These are phyloP conservation scores for Gymnosoma rotundatum DNA, from an alignment of 2,888 invertebrate species.

Conservation along the genomic window DNA sequence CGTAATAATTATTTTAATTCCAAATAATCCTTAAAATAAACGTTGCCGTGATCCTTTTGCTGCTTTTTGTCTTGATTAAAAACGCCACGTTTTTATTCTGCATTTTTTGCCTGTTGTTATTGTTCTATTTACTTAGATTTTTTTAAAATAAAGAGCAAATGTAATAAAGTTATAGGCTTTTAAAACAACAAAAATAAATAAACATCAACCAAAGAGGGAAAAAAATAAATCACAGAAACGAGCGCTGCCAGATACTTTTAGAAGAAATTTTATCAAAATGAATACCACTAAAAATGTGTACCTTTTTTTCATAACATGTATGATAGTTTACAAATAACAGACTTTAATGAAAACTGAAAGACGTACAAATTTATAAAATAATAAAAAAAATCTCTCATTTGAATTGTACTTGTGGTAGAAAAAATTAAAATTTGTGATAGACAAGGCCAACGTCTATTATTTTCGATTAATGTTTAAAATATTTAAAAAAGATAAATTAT, in stretches of 20 bases:
- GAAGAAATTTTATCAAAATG: too few relatives aligned
- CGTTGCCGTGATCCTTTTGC: not conserved
- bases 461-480: too few relatives aligned
- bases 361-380: too few relatives aligned
- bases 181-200: slow-evolving; percentile 13
- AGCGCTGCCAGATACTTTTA: not conserved
- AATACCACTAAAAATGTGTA: too few relatives aligned
- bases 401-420: too few relatives aligned
- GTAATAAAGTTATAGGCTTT: not conserved
- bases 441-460: too few relatives aligned
- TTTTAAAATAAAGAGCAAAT: not conserved
- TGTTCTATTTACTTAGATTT: slow-evolving; percentile 60
- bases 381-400: too few relatives aligned
- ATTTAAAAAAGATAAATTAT: too few relatives aligned
- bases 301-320: too few relatives aligned
- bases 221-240: not conserved
- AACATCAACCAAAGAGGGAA: not conserved
- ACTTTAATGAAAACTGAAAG: too few relatives aligned
- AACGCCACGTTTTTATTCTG: slow-evolving; percentile 57
- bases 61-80: not conserved
- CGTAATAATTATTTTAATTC: not conserved
- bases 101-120: slow-evolving; percentile 18
- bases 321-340: too few relatives aligned
- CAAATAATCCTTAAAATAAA: not conserved
- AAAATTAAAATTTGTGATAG: too few relatives aligned